Percentiles rank a stretch among this genome's conserved stretches.
These are phyloP conservation scores for Aphodius granarius DNA, from an alignment of 2,888 invertebrate species.

Conservation along the genomic window DNA sequence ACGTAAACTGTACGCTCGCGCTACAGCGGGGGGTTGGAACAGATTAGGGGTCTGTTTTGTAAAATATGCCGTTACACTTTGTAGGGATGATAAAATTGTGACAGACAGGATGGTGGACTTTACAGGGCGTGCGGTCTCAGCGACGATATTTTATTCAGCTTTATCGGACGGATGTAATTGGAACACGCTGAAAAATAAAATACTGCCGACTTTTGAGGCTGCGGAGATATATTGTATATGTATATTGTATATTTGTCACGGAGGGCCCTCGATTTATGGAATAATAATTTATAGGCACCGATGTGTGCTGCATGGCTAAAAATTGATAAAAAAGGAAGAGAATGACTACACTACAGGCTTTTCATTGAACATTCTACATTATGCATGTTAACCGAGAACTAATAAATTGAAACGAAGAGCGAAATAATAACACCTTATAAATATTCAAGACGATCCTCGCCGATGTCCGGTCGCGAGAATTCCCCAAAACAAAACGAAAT, in stretches of 20 bases:
- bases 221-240: not conserved
- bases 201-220: not conserved
- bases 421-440: not conserved
- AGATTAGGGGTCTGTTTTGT: not conserved
- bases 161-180: not conserved
- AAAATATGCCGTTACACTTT: not conserved
- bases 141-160: not conserved
- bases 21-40: not conserved
- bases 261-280: not conserved
- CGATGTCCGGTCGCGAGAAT: not conserved
- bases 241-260: not conserved
- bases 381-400: not conserved
- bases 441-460: not conserved
- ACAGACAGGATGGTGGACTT: not conserved
- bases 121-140: not conserved
- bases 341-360: not conserved
- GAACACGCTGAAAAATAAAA: not conserved
- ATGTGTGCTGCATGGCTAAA: not conserved
- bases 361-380: too few relatives aligned
- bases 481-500: not conserved
- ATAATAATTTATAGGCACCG: not conserved
- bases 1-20: not conserved
- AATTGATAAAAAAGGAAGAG: not conserved
- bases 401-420: not conserved
- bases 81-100: not conserved